phyloP scores from a whole-genome alignment of 2,113 vertebrate species.

The Vanacampus margaritifer region DNA sequence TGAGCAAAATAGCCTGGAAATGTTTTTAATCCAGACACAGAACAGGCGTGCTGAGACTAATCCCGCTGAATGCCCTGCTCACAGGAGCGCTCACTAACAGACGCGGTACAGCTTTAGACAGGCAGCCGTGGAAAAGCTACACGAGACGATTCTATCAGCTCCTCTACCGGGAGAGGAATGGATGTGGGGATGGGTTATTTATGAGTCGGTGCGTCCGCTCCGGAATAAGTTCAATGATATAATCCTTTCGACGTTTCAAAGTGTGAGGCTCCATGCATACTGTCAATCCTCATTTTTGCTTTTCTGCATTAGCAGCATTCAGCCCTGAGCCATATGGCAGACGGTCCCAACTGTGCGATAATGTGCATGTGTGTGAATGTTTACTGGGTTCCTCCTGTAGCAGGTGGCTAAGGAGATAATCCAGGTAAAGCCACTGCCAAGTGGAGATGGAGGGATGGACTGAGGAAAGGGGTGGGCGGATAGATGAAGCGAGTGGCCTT shows the following conservation, averaged over 20 bases:
- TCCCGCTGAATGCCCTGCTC: slow-evolving; percentile 54
- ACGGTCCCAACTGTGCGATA: not conserved
- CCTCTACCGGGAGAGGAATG: slow-evolving; percentile 17
- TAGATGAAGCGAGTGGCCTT: slow-evolving; percentile 37
- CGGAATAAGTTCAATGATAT: slow-evolving; percentile 34
- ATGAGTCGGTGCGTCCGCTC: slow-evolving; percentile 26
- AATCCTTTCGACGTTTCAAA: slow-evolving; percentile 20
- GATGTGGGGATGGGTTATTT: slow-evolving; percentile 33
- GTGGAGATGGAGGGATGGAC: slow-evolving; percentile 67
- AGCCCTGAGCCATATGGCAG: slow-evolving; percentile 22
- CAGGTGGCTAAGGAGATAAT: slow-evolving; percentile 86
- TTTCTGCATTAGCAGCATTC: slow-evolving; percentile 21
- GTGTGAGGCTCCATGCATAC: slow-evolving; percentile 8
- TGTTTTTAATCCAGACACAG: slow-evolving; percentile 60
- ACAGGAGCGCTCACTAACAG: slow-evolving; percentile 35
- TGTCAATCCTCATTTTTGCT: slow-evolving; percentile 11
- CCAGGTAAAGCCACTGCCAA: slow-evolving; percentile 82
- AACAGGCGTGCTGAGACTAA: slow-evolving; percentile 52
- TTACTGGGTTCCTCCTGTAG: slow-evolving; percentile 58
- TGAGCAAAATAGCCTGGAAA: slow-evolving; percentile 49
- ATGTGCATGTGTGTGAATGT: slow-evolving; percentile 28
- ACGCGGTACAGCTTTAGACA: slow-evolving; percentile 38
- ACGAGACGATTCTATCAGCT: slow-evolving; percentile 35
- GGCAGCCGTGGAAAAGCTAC: slow-evolving; percentile 45
- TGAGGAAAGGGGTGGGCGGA: slow-evolving; percentile 41